Evolutionary conservation across 1,140 invertebrate genomes (phyloP).

Genomic region (Lepidotrigona ventralis): DNA sequence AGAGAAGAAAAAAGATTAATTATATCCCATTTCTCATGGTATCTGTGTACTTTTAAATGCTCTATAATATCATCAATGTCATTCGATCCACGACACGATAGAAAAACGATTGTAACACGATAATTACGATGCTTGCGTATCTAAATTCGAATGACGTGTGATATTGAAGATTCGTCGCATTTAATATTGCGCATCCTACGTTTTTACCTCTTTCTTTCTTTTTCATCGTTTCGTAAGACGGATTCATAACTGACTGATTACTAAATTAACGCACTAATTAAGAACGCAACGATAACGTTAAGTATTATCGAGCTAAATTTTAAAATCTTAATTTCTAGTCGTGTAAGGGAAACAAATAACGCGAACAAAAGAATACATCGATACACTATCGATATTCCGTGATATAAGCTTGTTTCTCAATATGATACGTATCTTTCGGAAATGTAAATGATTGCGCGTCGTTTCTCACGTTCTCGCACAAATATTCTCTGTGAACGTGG

Average conservation of each 20-base stretch:
- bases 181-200: not conserved
- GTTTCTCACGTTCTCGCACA: not conserved
- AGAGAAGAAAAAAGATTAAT: conserved; percentile 12
- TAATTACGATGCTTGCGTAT: not conserved
- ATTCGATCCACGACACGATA: conserved; percentile 8
- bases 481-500: not conserved
- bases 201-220: not conserved
- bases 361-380: not conserved
- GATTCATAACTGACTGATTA: conserved; percentile 9
- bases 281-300: conserved; percentile 25
- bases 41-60: conserved; percentile 7
- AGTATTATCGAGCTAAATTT: conserved; percentile 35
- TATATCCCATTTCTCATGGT: not conserved
- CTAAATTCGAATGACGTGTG: not conserved
- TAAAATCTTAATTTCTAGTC: conserved; percentile 50
- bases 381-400: not conserved
- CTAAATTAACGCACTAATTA: conserved; percentile 30
- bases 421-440: not conserved
- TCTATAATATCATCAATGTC: not conserved
- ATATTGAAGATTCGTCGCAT: not conserved
- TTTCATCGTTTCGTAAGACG: not conserved
- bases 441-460: not conserved
- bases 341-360: conserved; percentile 31
- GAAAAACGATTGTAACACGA: not conserved
- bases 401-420: not conserved